Base-by-base conservation (phyloP, 2,888 invertebrate genomes). In the Ryuthela nishihirai region DNA sequence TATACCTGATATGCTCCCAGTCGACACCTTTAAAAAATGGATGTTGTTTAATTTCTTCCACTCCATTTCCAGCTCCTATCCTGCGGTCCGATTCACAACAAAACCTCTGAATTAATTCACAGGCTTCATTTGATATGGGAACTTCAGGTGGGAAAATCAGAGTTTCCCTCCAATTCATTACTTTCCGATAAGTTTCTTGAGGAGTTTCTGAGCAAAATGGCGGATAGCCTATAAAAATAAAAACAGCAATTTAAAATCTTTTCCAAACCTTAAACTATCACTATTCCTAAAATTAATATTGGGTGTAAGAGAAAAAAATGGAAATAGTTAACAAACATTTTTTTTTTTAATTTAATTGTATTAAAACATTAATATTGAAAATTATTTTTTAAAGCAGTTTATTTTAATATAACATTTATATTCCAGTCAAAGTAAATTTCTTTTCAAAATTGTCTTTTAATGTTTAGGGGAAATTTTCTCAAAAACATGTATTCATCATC, bases 101-200 rank as follows among this genome's bases (percentile, higher is more conserved):
- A 79, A 98, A 95, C 73, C 92, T 88, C 66, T 25, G 80, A 69
- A 97, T 94, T 67, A 94, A 89, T 74, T 94, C 92, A 75, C 89
- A 84, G 65, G 99, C 94, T 78, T 97, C 94, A 77, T 94, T 94
- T 65, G 95, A 95, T 74, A 99, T 99, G 65, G 99, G 99, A 71
- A 97, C 92, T 81, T 99, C 99, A 0, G 99, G 97, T 12, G 99
- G 99, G 76, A 99, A 99, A 52, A 93, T 86, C 56, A 99, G 81
- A 1, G 98, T 98, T 73, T 99, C 97, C 67, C 94, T 82, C 99
- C 99, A 99, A 72, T 97, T 97, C 94, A 99, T 97, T 68, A 99
- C 98, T 78, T 94, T 94, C 53, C 83, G 82, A 76, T 95, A 95
- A 18, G 95, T 95, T 77, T 95, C 95, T 75, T 94, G 94, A 3